phyloP scores from a whole-genome alignment of 2,797 vertebrate genomes.

The Austrolebias charrua region DNA sequence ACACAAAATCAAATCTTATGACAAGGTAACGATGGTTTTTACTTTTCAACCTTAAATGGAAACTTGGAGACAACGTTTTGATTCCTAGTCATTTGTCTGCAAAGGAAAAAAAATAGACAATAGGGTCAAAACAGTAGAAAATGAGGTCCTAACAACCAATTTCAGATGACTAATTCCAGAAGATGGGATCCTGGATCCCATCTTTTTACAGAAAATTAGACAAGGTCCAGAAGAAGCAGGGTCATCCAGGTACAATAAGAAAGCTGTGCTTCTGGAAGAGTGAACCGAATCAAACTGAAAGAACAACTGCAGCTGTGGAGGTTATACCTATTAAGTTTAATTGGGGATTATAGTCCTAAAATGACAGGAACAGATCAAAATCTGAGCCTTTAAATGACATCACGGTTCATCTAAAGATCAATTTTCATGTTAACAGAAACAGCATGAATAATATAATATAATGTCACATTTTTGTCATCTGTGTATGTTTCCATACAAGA shows the following conservation, averaged over 20 bases:
- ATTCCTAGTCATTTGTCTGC: conserved; percentile 1
- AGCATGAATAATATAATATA: too few species aligned
- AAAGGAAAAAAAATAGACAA: conserved; percentile 9
- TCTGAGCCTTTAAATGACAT: background rate
- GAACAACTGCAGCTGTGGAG: background rate
- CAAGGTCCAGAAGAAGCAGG: background rate
- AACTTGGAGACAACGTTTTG: background rate
- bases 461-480: too few species aligned
- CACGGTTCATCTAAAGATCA: conserved; percentile 19
- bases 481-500: too few species aligned
- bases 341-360: background rate
- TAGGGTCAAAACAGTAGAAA: background rate
- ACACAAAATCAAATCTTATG: too few species aligned
- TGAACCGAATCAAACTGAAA: conserved; percentile 18
- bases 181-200: background rate
- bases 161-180: background rate
- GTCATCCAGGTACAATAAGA: conserved; percentile 12
- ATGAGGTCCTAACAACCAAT: background rate
- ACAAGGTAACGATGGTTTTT: background rate
- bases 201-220: background rate
- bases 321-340: background rate
- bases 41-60: background rate
- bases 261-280: conserved; percentile 8
- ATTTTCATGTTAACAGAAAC: background rate
- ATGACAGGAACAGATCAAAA: background rate